Percentiles rank a stretch among this genome's conserved stretches.
Conservation (phyloP, 2,888 invertebrate species). For the Euclidia mi region DNA sequence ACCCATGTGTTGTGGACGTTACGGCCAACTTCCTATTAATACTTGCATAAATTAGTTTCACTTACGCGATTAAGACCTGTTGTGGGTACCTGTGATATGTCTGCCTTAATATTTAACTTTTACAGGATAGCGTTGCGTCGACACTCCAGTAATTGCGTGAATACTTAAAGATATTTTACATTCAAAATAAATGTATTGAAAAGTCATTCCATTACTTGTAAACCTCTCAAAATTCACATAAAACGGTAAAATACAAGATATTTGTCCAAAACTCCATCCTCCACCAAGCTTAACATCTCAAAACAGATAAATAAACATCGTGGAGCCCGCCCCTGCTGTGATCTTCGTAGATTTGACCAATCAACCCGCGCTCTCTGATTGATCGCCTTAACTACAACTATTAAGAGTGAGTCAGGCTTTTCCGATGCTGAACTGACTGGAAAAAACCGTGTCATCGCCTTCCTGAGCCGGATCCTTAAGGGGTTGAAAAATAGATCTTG, state of each 20-base stretch:
- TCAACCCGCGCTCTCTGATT: conserved; percentile 61
- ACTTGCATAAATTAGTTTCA: too few species aligned
- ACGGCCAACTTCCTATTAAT: too few species aligned
- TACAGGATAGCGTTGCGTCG: too few species aligned
- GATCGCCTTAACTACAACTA: conserved; percentile 47
- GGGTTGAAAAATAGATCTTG: conserved; percentile 3
- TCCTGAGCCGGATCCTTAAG: conserved; percentile 1
- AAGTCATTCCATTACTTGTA: too few species aligned
- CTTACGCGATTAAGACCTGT: too few species aligned
- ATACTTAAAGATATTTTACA: too few species aligned
- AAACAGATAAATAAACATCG: conserved; percentile 67
- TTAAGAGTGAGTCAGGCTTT: conserved; percentile 29
- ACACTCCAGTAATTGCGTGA: too few species aligned
- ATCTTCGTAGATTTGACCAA: conserved; percentile 86
- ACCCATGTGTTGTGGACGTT: too few species aligned
- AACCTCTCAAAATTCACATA: too few species aligned
- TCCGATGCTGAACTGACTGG: conserved; percentile 37
- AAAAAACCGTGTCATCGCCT: conserved; percentile 37
- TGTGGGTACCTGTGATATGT: too few species aligned
- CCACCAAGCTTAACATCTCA: conserved; percentile 47
- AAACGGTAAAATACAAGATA: conserved; percentile 7
- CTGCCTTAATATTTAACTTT: too few species aligned
- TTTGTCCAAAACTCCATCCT: conserved; percentile 25
- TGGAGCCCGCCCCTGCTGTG: conserved; percentile 74
- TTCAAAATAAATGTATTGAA: too few species aligned